Percentiles rank a stretch among this genome's conserved stretches.
Evolutionary conservation across 2,797 vertebrate genomes (phyloP).

Genomic region (Chelonia mydas): DNA sequence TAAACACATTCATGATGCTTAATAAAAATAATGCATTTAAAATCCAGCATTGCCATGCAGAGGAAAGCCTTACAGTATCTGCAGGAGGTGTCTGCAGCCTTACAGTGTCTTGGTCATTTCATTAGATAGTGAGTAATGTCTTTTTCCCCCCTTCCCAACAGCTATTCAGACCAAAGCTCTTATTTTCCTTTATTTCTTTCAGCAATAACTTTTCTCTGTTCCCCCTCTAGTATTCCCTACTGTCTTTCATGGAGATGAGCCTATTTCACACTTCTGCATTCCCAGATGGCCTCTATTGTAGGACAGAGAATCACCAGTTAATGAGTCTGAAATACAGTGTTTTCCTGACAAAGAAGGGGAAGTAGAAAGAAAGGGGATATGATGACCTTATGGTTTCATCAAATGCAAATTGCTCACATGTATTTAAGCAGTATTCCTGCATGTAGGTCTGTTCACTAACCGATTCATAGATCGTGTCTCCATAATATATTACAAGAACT

Average conservation of each 20-base stretch:
- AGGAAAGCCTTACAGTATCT: neutral
- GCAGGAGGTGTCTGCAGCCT: neutral
- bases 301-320: neutral
- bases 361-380: neutral
- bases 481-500: neutral
- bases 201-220: neutral
- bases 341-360: conserved; percentile 12
- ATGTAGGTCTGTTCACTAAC: neutral
- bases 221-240: neutral
- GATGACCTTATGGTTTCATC: neutral
- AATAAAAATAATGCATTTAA: conserved; percentile 20
- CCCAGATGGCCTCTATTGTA: neutral
- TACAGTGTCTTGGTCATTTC: no score
- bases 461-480: neutral
- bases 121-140: neutral
- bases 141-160: neutral
- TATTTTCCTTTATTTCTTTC: neutral
- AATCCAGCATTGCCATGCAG: neutral
- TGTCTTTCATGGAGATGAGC: neutral
- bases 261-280: neutral
- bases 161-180: neutral
- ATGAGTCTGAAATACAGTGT: neutral
- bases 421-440: neutral
- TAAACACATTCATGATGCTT: neutral
- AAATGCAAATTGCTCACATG: neutral